Evolutionary conservation across 2,888 invertebrate species (phyloP).

Genomic region (Sarcophaga caerulescens): DNA sequence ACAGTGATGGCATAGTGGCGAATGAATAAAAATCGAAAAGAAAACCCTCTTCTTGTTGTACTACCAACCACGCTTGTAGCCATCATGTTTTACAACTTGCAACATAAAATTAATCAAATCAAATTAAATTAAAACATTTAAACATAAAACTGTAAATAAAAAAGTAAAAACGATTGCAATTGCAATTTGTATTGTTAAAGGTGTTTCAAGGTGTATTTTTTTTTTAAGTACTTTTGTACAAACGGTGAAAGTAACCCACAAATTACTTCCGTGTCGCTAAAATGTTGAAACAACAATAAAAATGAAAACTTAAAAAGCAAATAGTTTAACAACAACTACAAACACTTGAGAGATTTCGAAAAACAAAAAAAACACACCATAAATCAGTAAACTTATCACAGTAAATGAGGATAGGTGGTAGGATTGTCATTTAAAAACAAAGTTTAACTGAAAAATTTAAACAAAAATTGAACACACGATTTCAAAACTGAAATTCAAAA

Average conservation of each 20-base stretch:
- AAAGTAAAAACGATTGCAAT: background rate
- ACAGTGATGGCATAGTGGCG: no score
- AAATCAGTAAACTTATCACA: slow-evolving; percentile 43
- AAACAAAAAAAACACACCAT: slow-evolving; percentile 16
- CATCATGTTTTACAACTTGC: background rate
- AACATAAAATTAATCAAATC: background rate
- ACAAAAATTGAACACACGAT: slow-evolving; percentile 13
- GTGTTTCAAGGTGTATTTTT: slow-evolving; percentile 38
- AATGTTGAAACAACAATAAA: slow-evolving; percentile 36
- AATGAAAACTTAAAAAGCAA: background rate
- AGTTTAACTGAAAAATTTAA: slow-evolving; percentile 27
- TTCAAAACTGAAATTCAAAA: slow-evolving; percentile 45
- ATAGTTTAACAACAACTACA: background rate
- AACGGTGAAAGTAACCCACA: slow-evolving; percentile 81
- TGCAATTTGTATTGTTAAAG: slow-evolving; percentile 31
- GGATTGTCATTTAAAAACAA: slow-evolving; percentile 41
- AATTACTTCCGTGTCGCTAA: slow-evolving; percentile 76
- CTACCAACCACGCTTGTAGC: no score
- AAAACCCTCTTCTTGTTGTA: no score
- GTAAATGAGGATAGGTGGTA: slow-evolving; percentile 22
- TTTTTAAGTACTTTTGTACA: slow-evolving; percentile 40
- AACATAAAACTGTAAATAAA: slow-evolving; percentile 8
- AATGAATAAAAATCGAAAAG: no score
- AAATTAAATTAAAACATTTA: background rate
- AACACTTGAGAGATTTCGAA: slow-evolving; percentile 41